These are phyloP conservation scores for Trimorus sp. DNA, from an alignment of 2,888 invertebrate species.

Conservation along the genomic window DNA sequence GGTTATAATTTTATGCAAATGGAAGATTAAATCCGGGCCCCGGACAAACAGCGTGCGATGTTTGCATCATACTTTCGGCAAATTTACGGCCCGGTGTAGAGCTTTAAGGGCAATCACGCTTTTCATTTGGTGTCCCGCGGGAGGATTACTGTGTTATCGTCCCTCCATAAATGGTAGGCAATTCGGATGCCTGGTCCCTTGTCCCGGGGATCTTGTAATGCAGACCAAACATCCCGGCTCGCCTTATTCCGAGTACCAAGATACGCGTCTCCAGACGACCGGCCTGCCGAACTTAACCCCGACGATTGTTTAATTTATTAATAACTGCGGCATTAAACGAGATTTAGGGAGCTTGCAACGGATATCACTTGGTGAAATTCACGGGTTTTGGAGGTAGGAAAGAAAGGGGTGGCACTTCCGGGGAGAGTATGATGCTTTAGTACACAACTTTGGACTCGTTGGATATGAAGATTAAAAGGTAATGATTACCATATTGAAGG, in stretches of 20 bases:
- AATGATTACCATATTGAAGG: too few species aligned
- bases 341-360: too few species aligned
- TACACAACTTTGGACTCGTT: too few species aligned
- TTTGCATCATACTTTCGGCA: constrained; percentile 60
- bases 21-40: constrained; percentile 49
- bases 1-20: constrained; percentile 61
- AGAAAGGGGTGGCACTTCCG: too few species aligned
- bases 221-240: constrained; percentile 77
- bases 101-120: constrained; percentile 65
- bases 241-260: constrained; percentile 73
- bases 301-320: constrained; percentile 78
- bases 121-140: constrained; percentile 66
- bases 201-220: constrained; percentile 68
- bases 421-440: too few species aligned
- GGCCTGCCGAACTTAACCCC: constrained; percentile 75
- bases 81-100: constrained; percentile 56
- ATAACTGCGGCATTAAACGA: constrained; percentile 14
- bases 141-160: constrained; percentile 73
- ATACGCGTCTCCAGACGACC: constrained; percentile 69
- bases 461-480: too few species aligned
- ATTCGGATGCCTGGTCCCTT: constrained; percentile 73
- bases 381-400: too few species aligned
- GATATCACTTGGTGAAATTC: too few species aligned
- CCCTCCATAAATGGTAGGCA: constrained; percentile 77
- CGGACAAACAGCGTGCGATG: constrained; percentile 53